Conservation (phyloP, 2,888 invertebrate genomes). For the Patella depressa region DNA sequence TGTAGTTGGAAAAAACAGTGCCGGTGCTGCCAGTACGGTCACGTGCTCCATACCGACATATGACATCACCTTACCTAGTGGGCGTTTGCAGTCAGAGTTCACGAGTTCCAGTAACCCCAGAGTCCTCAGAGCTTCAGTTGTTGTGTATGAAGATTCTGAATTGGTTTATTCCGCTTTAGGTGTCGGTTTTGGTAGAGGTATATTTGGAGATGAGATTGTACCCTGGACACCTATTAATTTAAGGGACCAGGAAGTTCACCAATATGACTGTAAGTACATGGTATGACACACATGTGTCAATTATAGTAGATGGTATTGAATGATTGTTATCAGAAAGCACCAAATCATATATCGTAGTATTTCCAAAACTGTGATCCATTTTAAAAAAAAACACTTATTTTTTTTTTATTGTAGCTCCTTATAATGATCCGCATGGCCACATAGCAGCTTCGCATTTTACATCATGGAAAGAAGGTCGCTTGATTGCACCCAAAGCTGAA, state of each 20-base stretch:
- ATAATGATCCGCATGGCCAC: conserved; percentile 14
- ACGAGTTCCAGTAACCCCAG: conserved; percentile 45
- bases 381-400: background rate
- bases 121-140: conserved; percentile 39
- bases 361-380: no score
- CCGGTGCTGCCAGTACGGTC: conserved; percentile 38
- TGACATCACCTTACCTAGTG: conserved; percentile 50
- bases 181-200: conserved; percentile 24
- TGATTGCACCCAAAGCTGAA: conserved; percentile 28
- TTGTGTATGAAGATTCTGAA: conserved; percentile 49
- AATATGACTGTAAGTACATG: conserved; percentile 22
- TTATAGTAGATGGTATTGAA: no score
- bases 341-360: no score
- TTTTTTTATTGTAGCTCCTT: background rate
- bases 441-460: conserved; percentile 33
- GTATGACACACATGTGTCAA: no score
- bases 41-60: conserved; percentile 47
- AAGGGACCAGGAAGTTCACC: background rate
- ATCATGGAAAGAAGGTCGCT: conserved; percentile 34
- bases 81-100: conserved; percentile 44
- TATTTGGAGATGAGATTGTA: conserved; percentile 22
- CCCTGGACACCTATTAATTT: conserved; percentile 19
- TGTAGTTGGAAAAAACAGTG: conserved; percentile 48
- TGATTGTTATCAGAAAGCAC: no score
- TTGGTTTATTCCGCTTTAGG: conserved; percentile 16